Conservation (phyloP, 2,888 invertebrate genomes). For the Tachina lurida region DNA sequence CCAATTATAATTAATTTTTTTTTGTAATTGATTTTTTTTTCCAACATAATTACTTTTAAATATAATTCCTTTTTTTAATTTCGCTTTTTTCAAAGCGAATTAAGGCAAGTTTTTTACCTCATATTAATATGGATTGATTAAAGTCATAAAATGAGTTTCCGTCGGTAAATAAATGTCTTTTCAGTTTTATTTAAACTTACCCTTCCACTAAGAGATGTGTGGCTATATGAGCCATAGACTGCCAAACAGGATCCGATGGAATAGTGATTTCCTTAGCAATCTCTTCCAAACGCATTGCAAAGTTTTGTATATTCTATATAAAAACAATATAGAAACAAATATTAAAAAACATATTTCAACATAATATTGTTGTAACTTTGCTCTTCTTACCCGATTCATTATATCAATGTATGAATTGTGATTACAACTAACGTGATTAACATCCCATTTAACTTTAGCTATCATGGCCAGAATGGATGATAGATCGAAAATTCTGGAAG, state of each 20-base stretch:
- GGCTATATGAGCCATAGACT: slow-evolving; percentile 92
- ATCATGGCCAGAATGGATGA: slow-evolving; percentile 91
- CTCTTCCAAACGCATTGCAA: slow-evolving; percentile 90
- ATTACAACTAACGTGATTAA: slow-evolving; percentile 96
- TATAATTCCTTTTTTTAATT: too few relatives aligned
- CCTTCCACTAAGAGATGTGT: slow-evolving; percentile 96
- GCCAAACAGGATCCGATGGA: slow-evolving; percentile 91
- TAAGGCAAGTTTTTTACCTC: too few relatives aligned
- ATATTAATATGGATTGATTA: too few relatives aligned
- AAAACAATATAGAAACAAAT: background rate
- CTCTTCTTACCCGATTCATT: slow-evolving; percentile 85
- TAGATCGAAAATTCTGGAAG: slow-evolving; percentile 90
- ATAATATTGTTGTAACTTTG: background rate
- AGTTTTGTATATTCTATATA: slow-evolving; percentile 85
- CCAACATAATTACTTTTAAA: too few relatives aligned
- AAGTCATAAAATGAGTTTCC: too few relatives aligned
- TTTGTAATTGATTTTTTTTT: too few relatives aligned
- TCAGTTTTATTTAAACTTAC: slow-evolving; percentile 80
- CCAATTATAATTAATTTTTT: too few relatives aligned
- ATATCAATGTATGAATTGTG: slow-evolving; percentile 95
- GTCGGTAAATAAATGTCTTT: too few relatives aligned
- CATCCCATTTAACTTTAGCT: slow-evolving; percentile 96
- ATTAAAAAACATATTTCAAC: background rate
- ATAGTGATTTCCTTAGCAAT: slow-evolving; percentile 88
- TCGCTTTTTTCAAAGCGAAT: too few relatives aligned